Percentiles rank a stretch among this genome's conserved stretches.
Conservation (phyloP, 2,797 vertebrate species). For the Phyllotis vaccarum region DNA sequence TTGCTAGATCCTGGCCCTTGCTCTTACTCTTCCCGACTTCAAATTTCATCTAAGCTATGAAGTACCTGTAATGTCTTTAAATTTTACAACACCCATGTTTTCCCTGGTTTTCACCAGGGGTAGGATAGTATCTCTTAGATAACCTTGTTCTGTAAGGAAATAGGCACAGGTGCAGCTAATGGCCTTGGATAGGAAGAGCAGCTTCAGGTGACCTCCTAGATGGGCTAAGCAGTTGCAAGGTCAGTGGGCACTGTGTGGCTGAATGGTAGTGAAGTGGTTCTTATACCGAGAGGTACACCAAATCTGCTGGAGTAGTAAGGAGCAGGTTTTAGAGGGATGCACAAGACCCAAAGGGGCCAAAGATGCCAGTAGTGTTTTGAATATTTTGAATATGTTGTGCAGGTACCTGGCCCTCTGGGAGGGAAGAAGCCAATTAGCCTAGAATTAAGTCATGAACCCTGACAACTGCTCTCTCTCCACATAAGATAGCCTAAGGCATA, state of each 20-base stretch:
- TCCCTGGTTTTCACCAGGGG: conserved; percentile 12
- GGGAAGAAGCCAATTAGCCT: background rate
- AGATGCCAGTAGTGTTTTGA: conserved; percentile 16
- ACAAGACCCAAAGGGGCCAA: background rate
- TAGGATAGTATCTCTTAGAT: background rate
- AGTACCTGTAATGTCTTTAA: background rate
- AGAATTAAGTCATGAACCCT: background rate
- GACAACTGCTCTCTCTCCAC: background rate
- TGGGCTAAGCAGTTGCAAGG: background rate
- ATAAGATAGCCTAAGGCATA: background rate
- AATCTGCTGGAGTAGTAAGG: background rate
- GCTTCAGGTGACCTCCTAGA: background rate
- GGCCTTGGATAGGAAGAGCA: background rate
- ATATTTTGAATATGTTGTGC: background rate
- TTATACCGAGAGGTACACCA: background rate
- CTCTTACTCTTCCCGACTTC: conserved; percentile 10
- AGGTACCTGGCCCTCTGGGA: conserved; percentile 24
- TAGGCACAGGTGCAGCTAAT: background rate
- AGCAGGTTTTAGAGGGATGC: background rate
- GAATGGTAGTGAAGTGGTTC: background rate
- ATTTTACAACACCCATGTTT: background rate
- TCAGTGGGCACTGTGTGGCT: background rate
- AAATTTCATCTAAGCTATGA: background rate
- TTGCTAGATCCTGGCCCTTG: background rate
- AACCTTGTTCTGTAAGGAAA: conserved; percentile 19